Conservation (phyloP, 2,113 vertebrate species). For the Saguinus midas region DNA sequence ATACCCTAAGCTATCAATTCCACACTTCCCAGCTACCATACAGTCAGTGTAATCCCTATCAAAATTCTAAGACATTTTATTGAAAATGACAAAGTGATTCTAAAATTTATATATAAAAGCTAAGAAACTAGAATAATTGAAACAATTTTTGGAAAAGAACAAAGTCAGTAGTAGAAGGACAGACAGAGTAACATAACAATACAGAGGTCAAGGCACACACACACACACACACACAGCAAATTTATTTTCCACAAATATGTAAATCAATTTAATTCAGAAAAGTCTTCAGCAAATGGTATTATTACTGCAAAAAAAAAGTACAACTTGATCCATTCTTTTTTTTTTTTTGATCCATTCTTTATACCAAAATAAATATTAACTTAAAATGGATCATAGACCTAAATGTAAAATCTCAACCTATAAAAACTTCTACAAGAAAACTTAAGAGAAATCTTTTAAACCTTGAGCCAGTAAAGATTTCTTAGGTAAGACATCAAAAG, state of each 20-base stretch:
- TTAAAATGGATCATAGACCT: background rate
- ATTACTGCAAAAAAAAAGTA: background rate
- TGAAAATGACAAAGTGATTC: background rate
- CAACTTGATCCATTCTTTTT: background rate
- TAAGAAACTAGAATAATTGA: background rate
- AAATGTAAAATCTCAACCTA: constrained; percentile 21
- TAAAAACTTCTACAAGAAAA: background rate
- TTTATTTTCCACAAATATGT: background rate
- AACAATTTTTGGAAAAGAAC: background rate
- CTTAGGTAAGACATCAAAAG: background rate
- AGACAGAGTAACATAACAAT: background rate
- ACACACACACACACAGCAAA: background rate
- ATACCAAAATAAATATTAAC: background rate
- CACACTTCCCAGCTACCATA: background rate
- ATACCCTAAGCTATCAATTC: background rate
- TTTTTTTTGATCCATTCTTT: background rate
- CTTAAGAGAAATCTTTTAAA: background rate
- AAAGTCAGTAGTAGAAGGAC: background rate
- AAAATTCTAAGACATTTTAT: background rate
- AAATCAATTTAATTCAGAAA: background rate
- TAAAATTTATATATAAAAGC: background rate
- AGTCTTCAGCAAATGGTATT: background rate
- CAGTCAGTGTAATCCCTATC: background rate
- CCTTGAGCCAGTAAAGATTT: background rate
- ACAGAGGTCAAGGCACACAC: background rate